These are phyloP conservation scores for Neoniphon sammara DNA, from an alignment of 2,797 vertebrate species.

Conservation along the genomic window DNA sequence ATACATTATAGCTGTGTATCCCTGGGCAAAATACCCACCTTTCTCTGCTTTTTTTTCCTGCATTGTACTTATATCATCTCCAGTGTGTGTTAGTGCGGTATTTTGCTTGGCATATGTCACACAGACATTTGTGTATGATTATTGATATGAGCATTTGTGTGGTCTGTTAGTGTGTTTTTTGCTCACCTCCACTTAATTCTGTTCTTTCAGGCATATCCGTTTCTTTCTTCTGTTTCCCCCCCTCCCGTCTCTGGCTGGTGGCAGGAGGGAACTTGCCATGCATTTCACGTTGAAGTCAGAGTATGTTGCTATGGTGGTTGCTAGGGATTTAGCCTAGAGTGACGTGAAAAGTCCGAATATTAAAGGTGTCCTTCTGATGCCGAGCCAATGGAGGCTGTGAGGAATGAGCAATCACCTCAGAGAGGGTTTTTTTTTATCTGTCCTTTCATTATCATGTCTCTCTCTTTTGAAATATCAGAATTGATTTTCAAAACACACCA, in stretches of 20 bases:
- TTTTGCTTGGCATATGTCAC: constrained; percentile 27
- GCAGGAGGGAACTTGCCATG: constrained; percentile 83
- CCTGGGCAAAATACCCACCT: constrained; percentile 1
- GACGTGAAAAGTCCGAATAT: constrained; percentile 86
- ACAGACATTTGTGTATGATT: constrained; percentile 41
- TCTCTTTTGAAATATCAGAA: constrained; percentile 74
- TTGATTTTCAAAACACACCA: constrained; percentile 74
- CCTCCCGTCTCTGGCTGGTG: constrained; percentile 68
- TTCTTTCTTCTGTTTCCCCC: constrained; percentile 43
- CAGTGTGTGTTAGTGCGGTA: constrained; percentile 18
- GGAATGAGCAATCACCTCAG: constrained; percentile 78
- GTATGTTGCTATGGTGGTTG: constrained; percentile 89
- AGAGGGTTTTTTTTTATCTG: constrained; percentile 60
- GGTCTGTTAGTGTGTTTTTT: constrained; percentile 36
- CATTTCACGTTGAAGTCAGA: constrained; percentile 84
- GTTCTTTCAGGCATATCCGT: constrained; percentile 64
- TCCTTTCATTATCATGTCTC: constrained; percentile 75
- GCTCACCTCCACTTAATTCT: constrained; percentile 63
- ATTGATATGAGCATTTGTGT: constrained; percentile 55
- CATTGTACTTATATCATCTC: constrained; percentile 17
- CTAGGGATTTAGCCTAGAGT: constrained; percentile 87
- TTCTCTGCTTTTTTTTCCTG: constrained; percentile 18
- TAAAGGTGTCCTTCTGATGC: constrained; percentile 87
- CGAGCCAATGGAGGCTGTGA: constrained; percentile 76
- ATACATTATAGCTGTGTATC: constrained; percentile 2